Evolutionary conservation across 2,888 invertebrate species (phyloP), one percentile per base, ranked within the genome.

Genomic region (Pollenia griseotomentosa): DNA sequence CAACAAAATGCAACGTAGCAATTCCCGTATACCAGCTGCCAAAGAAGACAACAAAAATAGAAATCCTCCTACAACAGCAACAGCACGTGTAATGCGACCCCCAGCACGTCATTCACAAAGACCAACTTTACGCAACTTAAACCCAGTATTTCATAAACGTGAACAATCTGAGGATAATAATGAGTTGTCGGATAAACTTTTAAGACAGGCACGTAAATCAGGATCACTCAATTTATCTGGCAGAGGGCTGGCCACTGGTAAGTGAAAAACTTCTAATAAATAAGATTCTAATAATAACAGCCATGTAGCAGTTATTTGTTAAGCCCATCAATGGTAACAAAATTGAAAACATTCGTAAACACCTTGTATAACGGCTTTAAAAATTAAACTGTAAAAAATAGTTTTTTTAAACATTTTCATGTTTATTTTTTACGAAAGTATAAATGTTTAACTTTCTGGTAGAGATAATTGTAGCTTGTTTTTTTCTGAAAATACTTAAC

Each of bases 201-300:
- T 98, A 81, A 96, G 97, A 93, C 95, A 96, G 88, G 97, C 97
- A 5, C 95, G 97, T 90, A 96, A 96, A 91, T 96, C 96, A 88
- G 98, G 98, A 23, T 95, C 96, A 89, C 94, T 98, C 59, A 97
- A 96, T 94, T 94, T 98, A 89, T 95, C 97, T 81, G 96, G 96
- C 88, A 95, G 95, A 91, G 97, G 96, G 89, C 94, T 97, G 89
- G 95, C 95, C 68, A 94, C 95, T 93, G 97, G 98, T 97, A 94
- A 90, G 91, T 89, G 51, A 6, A 51, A 40, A 3, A 2, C 9
- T 59, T 61, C 11, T 40, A 61, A 40, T 12, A 57, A 57, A 1
- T 57, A 57, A 40, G 14, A 14, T 40, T 59, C n/a, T 8, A 9
- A 40, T 9, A 40, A n/a, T 4, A 5, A 44, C 55, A 10, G 14